Evolutionary conservation across 2,113 vertebrate species (phyloP).

Genomic region (Paratilapia polleni): DNA sequence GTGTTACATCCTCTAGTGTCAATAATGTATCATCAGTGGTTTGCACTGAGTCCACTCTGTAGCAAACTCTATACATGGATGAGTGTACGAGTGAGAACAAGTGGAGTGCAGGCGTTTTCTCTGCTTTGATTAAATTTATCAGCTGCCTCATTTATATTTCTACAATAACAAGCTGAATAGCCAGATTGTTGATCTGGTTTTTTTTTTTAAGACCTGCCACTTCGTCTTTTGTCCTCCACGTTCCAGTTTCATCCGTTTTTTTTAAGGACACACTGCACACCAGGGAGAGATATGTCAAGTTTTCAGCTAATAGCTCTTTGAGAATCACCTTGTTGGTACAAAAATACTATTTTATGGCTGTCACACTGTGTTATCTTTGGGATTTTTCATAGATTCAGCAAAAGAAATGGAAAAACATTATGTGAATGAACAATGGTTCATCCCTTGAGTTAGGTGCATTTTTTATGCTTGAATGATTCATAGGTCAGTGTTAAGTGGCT

Average conservation of each 20-base stretch:
- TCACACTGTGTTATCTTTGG: neutral
- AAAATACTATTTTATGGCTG: neutral
- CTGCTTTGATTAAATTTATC: neutral
- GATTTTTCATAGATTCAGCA: accelerated
- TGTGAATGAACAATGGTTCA: too few relatives aligned
- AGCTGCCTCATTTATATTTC: neutral
- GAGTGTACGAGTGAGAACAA: neutral
- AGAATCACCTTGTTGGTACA: neutral
- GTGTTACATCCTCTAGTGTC: neutral
- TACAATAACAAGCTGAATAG: neutral
- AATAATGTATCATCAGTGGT: conserved; percentile 3
- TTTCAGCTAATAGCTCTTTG: neutral
- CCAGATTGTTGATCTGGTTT: too few relatives aligned
- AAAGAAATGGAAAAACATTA: neutral
- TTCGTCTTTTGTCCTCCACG: too few relatives aligned
- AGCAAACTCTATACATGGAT: neutral
- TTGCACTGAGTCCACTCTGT: neutral
- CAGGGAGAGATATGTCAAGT: too few relatives aligned
- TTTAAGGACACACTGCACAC: too few relatives aligned
- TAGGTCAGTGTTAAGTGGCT: neutral
- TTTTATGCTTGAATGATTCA: neutral
- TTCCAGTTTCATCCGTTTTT: too few relatives aligned
- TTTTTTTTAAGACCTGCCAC: too few relatives aligned
- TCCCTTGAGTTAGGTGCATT: too few relatives aligned
- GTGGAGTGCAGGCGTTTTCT: neutral